A percentile compares a stretch with the other conserved stretches of the same genome.
phyloP scores from a whole-genome alignment of 1,140 invertebrate genomes.

The Oncopodura yosiiana region DNA sequence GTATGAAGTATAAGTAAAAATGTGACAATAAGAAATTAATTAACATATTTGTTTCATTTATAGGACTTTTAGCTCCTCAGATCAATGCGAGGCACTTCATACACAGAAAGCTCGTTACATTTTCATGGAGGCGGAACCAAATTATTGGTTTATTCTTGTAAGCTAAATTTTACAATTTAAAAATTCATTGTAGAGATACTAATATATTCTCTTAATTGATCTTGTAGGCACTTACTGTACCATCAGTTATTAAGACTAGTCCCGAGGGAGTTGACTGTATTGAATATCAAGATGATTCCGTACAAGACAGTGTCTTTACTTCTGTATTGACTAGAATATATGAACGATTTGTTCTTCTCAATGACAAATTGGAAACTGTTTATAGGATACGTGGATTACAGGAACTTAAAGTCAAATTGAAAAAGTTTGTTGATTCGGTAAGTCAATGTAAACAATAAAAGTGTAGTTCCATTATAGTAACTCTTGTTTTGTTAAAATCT shows the following conservation, averaged over 20 bases:
- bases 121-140: slow-evolving; percentile 71
- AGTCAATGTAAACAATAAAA: slow-evolving; percentile 42
- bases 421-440: slow-evolving; percentile 56
- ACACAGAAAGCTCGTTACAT: slow-evolving; percentile 80
- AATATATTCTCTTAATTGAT: slow-evolving; percentile 10
- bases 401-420: slow-evolving; percentile 53
- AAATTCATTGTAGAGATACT: slow-evolving; percentile 5
- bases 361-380: slow-evolving; percentile 57
- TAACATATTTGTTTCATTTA: slow-evolving; percentile 35
- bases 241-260: slow-evolving; percentile 53
- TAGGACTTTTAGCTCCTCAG: slow-evolving; percentile 73
- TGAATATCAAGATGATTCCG: slow-evolving; percentile 64
- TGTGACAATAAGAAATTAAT: background rate
- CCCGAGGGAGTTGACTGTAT: slow-evolving; percentile 52
- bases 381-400: slow-evolving; percentile 46
- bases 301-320: slow-evolving; percentile 65
- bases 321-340: slow-evolving; percentile 62
- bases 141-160: slow-evolving; percentile 88
- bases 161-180: slow-evolving; percentile 34
- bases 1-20: slow-evolving; percentile 32
- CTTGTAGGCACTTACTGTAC: slow-evolving; percentile 45
- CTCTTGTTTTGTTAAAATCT: slow-evolving; percentile 37
- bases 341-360: slow-evolving; percentile 62
- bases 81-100: slow-evolving; percentile 70
- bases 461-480: slow-evolving; percentile 42